These are phyloP conservation scores for Hemicrepidius hirtus DNA, from an alignment of 2,888 invertebrate species.

Conservation along the genomic window DNA sequence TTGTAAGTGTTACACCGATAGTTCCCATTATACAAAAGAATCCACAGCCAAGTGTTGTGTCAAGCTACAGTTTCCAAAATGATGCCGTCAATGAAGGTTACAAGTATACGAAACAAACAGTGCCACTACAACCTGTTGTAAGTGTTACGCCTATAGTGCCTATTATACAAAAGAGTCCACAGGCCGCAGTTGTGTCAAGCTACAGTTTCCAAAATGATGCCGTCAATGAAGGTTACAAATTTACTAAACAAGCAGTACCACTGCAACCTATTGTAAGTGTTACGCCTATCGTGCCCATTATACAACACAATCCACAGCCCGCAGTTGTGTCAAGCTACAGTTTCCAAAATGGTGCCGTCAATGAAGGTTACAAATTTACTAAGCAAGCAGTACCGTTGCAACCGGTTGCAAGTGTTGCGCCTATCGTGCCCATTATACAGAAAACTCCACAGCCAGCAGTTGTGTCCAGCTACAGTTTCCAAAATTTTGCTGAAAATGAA, in stretches of 20 bases:
- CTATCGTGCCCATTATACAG: conserved; percentile 45
- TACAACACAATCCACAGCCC: neutral
- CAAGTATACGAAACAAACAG: neutral
- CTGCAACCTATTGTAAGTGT: conserved; percentile 10
- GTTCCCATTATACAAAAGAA: neutral
- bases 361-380: conserved; percentile 66
- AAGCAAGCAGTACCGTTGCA: conserved; percentile 57
- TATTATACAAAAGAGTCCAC: neutral
- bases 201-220: neutral
- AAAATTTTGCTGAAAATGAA: conserved; percentile 54
- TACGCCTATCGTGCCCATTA: neutral
- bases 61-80: conserved; percentile 21
- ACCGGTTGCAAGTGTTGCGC: conserved; percentile 26
- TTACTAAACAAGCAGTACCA: neutral
- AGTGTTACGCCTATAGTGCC: neutral
- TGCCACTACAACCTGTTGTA: neutral
- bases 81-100: neutral
- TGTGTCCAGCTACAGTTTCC: conserved; percentile 67
- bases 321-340: conserved; percentile 25
- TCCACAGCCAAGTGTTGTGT: conserved; percentile 25
- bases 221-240: neutral
- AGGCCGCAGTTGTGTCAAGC: conserved; percentile 21
- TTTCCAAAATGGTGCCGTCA: conserved; percentile 50
- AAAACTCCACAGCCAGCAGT: conserved; percentile 56
- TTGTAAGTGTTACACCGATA: conserved; percentile 2